A percentile compares a stretch with the other conserved stretches of the same genome.
Conservation (phyloP, 1,140 invertebrate genomes). For the Proales similis region DNA sequence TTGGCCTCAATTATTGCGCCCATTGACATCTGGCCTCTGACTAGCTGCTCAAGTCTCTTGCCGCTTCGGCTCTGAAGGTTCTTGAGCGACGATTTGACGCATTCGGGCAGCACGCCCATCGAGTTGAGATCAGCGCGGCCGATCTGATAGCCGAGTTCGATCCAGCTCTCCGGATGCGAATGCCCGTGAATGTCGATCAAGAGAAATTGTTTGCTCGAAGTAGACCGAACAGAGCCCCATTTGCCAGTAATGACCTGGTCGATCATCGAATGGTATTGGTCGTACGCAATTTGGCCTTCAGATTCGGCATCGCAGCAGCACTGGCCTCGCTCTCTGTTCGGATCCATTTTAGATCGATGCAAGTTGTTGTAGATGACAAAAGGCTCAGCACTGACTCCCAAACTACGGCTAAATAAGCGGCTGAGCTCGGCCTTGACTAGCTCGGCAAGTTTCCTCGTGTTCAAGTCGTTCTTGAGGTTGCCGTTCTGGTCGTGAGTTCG, state of each 20-base stretch:
- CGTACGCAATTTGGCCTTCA: slow-evolving; percentile 3
- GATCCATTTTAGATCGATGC: slow-evolving; percentile 36
- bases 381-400: background rate
- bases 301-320: slow-evolving; percentile 2
- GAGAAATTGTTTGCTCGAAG: slow-evolving; percentile 4
- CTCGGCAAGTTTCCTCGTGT: slow-evolving; percentile 16
- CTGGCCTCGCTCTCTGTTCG: slow-evolving; percentile 20
- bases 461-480: slow-evolving; percentile 27
- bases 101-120: background rate
- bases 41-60: slow-evolving; percentile 3
- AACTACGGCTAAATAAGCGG: background rate
- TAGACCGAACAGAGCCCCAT: no score
- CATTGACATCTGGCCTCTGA: slow-evolving; percentile 19
- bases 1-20: slow-evolving; percentile 9
- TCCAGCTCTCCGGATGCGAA: slow-evolving; percentile 38
- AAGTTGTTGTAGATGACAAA: slow-evolving; percentile 22
- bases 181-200: slow-evolving; percentile 40
- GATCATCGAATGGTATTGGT: slow-evolving; percentile 35
- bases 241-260: background rate
- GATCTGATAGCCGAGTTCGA: slow-evolving; percentile 39
- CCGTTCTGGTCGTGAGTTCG: slow-evolving; percentile 15
- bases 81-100: background rate
- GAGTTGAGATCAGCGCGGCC: slow-evolving; percentile 12
- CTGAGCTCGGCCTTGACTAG: background rate
- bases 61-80: slow-evolving; percentile 1